phyloP scores from a whole-genome alignment of 2,113 vertebrate genomes.

The Rhagologus leucostigma region DNA sequence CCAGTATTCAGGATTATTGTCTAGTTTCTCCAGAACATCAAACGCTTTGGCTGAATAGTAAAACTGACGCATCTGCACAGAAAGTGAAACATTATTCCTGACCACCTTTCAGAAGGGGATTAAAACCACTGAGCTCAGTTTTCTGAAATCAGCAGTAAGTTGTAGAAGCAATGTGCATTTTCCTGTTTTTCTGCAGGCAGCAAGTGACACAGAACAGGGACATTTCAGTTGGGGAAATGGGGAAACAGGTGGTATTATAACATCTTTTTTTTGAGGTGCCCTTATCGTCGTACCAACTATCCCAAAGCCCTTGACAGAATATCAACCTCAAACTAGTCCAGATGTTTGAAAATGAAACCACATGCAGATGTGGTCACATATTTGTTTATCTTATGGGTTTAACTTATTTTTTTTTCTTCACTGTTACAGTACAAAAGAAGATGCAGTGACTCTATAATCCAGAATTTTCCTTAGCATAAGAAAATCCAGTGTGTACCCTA shows the following conservation, averaged over 20 bases:
- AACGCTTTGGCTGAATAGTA: conserved; percentile 96
- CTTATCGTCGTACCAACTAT: background rate
- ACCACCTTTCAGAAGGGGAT: background rate
- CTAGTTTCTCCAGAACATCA: conserved; percentile 89
- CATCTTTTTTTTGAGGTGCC: background rate
- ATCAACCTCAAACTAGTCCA: background rate
- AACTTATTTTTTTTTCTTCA: background rate
- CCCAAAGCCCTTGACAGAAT: background rate
- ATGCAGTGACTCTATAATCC: background rate
- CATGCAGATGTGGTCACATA: background rate
- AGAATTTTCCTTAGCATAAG: background rate
- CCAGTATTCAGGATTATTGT: conserved; percentile 91
- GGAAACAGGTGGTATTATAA: background rate
- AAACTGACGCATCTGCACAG: conserved; percentile 92
- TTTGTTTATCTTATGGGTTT: background rate
- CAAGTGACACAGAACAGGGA: background rate
- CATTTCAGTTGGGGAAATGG: background rate
- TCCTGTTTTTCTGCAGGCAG: background rate
- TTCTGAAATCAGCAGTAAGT: background rate
- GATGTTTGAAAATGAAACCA: background rate
- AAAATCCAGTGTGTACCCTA: background rate
- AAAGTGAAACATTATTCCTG: conserved; percentile 35
- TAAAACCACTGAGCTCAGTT: background rate
- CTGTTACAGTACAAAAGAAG: background rate
- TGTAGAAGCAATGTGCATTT: background rate